A percentile compares a stretch with the other conserved stretches of the same genome.
These are phyloP conservation scores for Criorhina ranunculi DNA, from an alignment of 2,888 invertebrate species.

Conservation along the genomic window DNA sequence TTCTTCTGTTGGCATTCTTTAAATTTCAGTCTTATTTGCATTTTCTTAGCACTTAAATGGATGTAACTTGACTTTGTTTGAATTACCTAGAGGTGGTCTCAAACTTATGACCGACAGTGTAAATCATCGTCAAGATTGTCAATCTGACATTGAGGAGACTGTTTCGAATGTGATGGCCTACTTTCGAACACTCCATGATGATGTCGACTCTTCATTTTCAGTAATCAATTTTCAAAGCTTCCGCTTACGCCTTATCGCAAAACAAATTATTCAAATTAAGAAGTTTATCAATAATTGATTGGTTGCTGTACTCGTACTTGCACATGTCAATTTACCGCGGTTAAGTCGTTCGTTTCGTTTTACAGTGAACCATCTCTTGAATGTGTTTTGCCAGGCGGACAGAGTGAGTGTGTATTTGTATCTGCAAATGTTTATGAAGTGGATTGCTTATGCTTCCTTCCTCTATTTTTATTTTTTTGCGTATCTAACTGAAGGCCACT, in stretches of 20 bases:
- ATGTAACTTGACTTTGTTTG: too few species aligned
- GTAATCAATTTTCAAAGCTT: conserved; percentile 19
- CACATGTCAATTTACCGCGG: conserved; percentile 7
- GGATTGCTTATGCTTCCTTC: not conserved
- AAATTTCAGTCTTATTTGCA: too few species aligned
- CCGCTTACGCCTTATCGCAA: conserved; percentile 33
- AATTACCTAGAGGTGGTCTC: too few species aligned
- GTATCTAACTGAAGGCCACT: not conserved
- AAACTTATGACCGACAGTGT: too few species aligned
- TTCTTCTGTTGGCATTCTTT: too few species aligned
- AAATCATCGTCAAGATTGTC: conserved; percentile 24
- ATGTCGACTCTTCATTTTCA: conserved; percentile 7
- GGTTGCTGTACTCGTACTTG: not conserved
- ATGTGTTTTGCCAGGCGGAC: not conserved
- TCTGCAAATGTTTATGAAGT: conserved; percentile 24
- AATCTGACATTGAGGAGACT: conserved; percentile 12
- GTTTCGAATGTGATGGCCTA: conserved; percentile 16
- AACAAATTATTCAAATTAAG: conserved; percentile 53
- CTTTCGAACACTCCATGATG: not conserved
- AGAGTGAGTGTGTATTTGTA: not conserved
- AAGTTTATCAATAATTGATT: conserved; percentile 50
- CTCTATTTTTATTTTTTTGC: not conserved
- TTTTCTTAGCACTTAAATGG: too few species aligned
- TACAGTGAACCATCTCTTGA: not conserved
- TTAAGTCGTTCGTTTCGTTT: conserved; percentile 11